phyloP scores from a whole-genome alignment of 1,140 invertebrate species.

The Ditylenchus dipsaci region DNA sequence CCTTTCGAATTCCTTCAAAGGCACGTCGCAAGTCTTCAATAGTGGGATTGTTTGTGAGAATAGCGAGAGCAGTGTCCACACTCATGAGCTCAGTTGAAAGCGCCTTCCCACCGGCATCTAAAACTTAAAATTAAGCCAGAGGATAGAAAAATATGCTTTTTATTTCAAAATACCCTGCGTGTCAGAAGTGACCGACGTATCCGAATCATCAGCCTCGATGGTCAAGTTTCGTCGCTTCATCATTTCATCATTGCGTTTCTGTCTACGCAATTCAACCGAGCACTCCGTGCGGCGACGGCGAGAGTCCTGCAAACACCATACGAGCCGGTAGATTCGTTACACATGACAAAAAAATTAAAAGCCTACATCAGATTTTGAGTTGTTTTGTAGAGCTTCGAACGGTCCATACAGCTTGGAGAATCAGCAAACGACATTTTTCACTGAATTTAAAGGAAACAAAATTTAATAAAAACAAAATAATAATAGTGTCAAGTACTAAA shows the following conservation, averaged over 20 bases:
- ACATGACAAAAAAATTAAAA: conserved; percentile 1
- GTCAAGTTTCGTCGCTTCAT: conserved; percentile 85
- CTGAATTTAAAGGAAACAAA: too few species aligned
- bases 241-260: conserved; percentile 88
- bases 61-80: conserved; percentile 16
- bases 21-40: conserved; percentile 23
- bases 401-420: conserved; percentile 1
- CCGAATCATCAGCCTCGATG: conserved; percentile 60
- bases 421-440: too few species aligned
- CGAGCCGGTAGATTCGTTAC: background rate
- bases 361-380: conserved; percentile 18
- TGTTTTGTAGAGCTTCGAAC: conserved; percentile 34
- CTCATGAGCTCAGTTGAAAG: background rate
- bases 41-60: conserved; percentile 14
- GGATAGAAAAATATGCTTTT: too few species aligned
- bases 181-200: background rate
- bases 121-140: too few species aligned
- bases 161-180: background rate
- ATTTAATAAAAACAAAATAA: too few species aligned
- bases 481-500: too few species aligned
- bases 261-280: conserved; percentile 87
- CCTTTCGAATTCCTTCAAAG: conserved; percentile 32
- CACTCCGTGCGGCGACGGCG: conserved; percentile 86
- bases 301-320: conserved; percentile 69
- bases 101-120: too few species aligned